Base-by-base conservation (phyloP, 2,113 vertebrate genomes). In the Triplophysa tibetana region DNA sequence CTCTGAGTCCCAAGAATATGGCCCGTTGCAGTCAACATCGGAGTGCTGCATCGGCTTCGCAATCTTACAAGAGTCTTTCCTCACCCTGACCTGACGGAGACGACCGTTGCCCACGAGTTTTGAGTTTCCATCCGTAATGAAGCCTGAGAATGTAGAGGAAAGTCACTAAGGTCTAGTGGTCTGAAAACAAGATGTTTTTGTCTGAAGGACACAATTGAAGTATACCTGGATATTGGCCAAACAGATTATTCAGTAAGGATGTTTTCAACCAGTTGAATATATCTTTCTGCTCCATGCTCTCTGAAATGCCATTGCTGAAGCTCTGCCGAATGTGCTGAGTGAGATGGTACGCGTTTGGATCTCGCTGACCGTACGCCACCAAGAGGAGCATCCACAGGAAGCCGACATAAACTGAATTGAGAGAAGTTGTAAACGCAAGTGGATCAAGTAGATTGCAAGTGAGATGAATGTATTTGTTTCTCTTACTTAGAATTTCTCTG, bases 51-150 rank as follows among this genome's bases (percentile, higher is more conserved):
- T 89, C 54, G 84, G 87, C 16, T 16, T 81, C 72, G 90, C 87
- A 61, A 94, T 24, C 0, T 66, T 83, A 74, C 96, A 98, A n/a
- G 93, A 93, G 80, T 88, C 87, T 80, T 90, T 91, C 82, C 78
- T 91, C 67, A 98, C 94, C 85, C 97, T 94, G 76, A 96, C 90
- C 90, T 99, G 96, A 29, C 95, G 95, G 74, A 99, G 89, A 75
- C 94, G 95, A 60, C 95, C 93, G 6, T 93, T 94, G 17, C 96
- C 96, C 76, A 98, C 93, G 84, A 98, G 88, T 87, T 95, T 97
- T 83, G 95, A 95, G 79, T 98, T 98, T 84, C 96, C 97, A 77
- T 98, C 95, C 24, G 96, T 99, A 85, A 99, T 92, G 85, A 98
- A 99, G 68, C 97, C 97, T 99, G 61, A 64, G 9, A 79, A 23